Evolutionary conservation across 1,140 invertebrate species (phyloP).

Genomic region (Drosophila insularis): DNA sequence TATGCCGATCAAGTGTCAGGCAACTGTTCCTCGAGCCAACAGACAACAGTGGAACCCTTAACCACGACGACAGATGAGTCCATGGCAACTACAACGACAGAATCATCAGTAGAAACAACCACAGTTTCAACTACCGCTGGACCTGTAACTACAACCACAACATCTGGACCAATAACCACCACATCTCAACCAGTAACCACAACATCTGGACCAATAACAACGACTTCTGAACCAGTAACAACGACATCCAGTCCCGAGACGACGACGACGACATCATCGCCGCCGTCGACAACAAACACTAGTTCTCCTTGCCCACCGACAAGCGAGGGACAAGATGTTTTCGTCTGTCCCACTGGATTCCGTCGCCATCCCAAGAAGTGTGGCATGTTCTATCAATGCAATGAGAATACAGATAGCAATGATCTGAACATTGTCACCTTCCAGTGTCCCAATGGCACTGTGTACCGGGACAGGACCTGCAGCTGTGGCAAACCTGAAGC

Average conservation of each 20-base stretch:
- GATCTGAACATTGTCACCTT: conserved; percentile 89
- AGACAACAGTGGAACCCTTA: conserved; percentile 25
- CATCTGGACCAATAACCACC: conserved; percentile 31
- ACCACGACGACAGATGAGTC: conserved; percentile 32
- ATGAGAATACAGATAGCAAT: conserved; percentile 85
- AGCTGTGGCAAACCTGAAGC: conserved; percentile 85
- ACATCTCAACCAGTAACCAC: conserved; percentile 26
- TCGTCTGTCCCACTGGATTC: conserved; percentile 91
- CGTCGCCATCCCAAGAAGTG: conserved; percentile 92
- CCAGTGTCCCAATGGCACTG: conserved; percentile 89
- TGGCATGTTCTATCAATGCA: conserved; percentile 93
- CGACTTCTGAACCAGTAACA: conserved; percentile 31
- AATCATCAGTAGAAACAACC: conserved; percentile 34
- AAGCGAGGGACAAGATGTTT: conserved; percentile 86
- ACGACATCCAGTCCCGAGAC: conserved; percentile 38
- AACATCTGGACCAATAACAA: conserved; percentile 25
- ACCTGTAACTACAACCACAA: conserved; percentile 48
- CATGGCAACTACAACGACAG: conserved; percentile 49
- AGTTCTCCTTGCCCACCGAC: conserved; percentile 83
- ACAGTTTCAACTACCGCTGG: conserved; percentile 15
- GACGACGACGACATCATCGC: conserved; percentile 28
- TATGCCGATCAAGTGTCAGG: conserved; percentile 80
- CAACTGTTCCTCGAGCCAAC: conserved; percentile 71
- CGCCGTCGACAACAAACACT: conserved; percentile 50
- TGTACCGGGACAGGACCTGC: conserved; percentile 88